Evolutionary conservation across 2,113 vertebrate species (phyloP), one percentile per base, ranked within the genome.

Genomic region (Perca fluviatilis): DNA sequence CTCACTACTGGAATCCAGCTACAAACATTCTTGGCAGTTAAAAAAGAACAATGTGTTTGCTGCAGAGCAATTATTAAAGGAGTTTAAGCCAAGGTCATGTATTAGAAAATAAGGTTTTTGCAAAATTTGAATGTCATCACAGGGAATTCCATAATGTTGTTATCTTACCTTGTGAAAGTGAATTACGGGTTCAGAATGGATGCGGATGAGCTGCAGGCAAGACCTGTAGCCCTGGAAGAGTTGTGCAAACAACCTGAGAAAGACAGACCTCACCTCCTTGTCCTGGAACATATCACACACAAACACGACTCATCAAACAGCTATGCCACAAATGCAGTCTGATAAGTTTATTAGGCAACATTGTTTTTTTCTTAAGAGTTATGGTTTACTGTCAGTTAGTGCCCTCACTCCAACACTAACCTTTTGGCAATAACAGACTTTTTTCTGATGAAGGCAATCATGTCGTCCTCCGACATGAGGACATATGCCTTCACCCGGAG

Each of bases 81-180:
- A 47, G 56, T 69, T 87, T 82, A 77, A 79, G 60, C 56, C 51
- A 40, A 74, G 86, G 79, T 82, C 49, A 64, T 14, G 23, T 66
- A 33, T 14, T 40, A 30, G 73, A 77, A 74, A 88, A 73, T 40
- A 5, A 18, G 1, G 16, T 66, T 77, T 76, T 57, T 27, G 6
- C 19, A 40, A 57, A 64, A 74, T 58, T 47, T 16, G 15, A 25
- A 69, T 69, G 77, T 75, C 25, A 40, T 33, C 16, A 12, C 19
- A 16, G 67, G 50, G 25, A 76, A 67, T 70, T 77, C 49, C 67
- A 74, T 49, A 14, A 43, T 73, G 72, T 66, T 0, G 30, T 73
- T 94, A 97, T 96, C 96, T 97, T 95, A 99, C 98, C 97, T 99
- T 99, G 91, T 99, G 98, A 95, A 99, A 99, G 94, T 99, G 97